Evolutionary conservation across 1,140 invertebrate genomes (phyloP).

Genomic region (Agrilus planipennis): DNA sequence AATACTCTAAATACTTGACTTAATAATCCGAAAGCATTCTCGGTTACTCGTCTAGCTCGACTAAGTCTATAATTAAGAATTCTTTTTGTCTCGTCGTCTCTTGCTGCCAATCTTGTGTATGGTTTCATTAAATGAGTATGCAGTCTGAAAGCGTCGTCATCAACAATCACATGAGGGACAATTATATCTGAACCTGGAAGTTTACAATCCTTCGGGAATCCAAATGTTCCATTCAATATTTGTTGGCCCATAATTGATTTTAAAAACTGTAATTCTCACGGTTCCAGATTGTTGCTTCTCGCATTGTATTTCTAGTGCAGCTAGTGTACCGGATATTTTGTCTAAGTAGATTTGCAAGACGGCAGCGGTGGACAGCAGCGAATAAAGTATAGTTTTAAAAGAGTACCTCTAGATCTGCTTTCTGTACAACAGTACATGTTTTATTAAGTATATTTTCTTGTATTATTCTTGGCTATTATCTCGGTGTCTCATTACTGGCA

Average conservation of each 20-base stretch:
- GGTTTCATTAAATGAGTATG: slow-evolving; percentile 22
- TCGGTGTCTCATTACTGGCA: no score
- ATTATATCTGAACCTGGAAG: slow-evolving; percentile 6
- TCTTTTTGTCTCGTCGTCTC: slow-evolving; percentile 15
- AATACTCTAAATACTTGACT: slow-evolving; percentile 26
- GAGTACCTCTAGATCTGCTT: no score
- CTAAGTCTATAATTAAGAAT: slow-evolving; percentile 38
- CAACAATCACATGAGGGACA: slow-evolving; percentile 20
- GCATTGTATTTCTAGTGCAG: slow-evolving; percentile 34
- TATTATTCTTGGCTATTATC: no score
- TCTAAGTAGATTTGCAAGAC: no score
- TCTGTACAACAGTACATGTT: no score
- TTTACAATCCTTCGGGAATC: neutral
- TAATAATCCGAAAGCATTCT: slow-evolving; percentile 36
- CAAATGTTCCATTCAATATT: neutral
- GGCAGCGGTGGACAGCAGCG: no score
- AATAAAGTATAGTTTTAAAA: no score
- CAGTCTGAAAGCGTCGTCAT: slow-evolving; percentile 23
- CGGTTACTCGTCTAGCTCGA: slow-evolving; percentile 27
- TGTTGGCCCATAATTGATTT: slow-evolving; percentile 6
- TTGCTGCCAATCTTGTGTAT: slow-evolving; percentile 10
- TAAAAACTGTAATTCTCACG: slow-evolving; percentile 22
- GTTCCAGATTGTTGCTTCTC: slow-evolving; percentile 33
- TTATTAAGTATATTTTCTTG: no score
- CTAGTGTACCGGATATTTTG: slow-evolving; percentile 37